phyloP scores from a whole-genome alignment of 2,113 vertebrate species.

The Embiotoca jacksoni region DNA sequence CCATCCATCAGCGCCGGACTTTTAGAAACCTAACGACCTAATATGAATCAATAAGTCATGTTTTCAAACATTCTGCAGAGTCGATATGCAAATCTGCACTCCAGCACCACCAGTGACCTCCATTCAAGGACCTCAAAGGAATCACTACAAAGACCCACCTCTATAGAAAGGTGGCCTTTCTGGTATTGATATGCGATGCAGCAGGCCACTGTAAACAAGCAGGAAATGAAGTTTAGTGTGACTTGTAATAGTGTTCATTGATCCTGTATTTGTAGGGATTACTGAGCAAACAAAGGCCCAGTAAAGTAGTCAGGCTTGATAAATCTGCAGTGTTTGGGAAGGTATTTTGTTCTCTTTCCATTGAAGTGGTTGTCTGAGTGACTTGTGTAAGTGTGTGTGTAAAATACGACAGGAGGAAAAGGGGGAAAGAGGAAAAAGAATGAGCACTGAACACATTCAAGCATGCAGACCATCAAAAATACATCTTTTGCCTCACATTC shows the following conservation, averaged over 20 bases:
- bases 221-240: slow-evolving; percentile 42
- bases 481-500: slow-evolving; percentile 25
- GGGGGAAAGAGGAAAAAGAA: slow-evolving; percentile 12
- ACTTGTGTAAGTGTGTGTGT: slow-evolving; percentile 11
- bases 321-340: slow-evolving; percentile 28
- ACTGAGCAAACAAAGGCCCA: slow-evolving; percentile 33
- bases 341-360: slow-evolving; percentile 14
- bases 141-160: slow-evolving; percentile 33
- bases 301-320: slow-evolving; percentile 31
- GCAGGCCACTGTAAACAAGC: slow-evolving; percentile 30
- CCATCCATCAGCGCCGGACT: slow-evolving; percentile 69
- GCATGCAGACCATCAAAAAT: slow-evolving; percentile 28
- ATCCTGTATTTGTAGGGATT: slow-evolving; percentile 46
- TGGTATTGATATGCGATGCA: slow-evolving; percentile 34
- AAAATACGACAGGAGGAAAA: background rate
- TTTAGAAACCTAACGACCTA: slow-evolving; percentile 53
- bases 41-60: slow-evolving; percentile 72
- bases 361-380: slow-evolving; percentile 6
- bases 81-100: slow-evolving; percentile 59
- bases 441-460: slow-evolving; percentile 8
- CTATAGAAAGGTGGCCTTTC: slow-evolving; percentile 28
- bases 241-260: slow-evolving; percentile 56
- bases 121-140: slow-evolving; percentile 51
- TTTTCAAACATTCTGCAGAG: slow-evolving; percentile 56
- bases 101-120: slow-evolving; percentile 55